Conservation (phyloP, 2,113 vertebrate genomes). For the Aspiorhynchus laticeps region DNA sequence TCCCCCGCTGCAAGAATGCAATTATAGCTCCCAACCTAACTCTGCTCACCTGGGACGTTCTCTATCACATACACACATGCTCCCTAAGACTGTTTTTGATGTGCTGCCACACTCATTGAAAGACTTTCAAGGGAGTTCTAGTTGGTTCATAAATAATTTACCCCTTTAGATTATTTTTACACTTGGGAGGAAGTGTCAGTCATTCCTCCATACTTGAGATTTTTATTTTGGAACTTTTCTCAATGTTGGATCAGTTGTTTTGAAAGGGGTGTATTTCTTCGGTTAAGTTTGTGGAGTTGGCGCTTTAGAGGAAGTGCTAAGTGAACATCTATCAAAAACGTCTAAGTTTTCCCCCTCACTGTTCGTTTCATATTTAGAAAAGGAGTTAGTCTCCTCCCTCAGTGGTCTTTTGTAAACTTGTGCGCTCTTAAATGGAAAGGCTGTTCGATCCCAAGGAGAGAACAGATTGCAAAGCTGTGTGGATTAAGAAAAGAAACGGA, state of each 20-base stretch:
- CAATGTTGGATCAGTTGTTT: conserved; percentile 7
- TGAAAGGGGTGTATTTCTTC: conserved; percentile 26
- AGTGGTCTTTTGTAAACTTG: conserved; percentile 49
- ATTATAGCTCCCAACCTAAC: conserved; percentile 86
- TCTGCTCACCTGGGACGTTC: conserved; percentile 73
- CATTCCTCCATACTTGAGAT: neutral
- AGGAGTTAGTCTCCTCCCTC: conserved; percentile 34
- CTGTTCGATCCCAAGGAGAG: conserved; percentile 48
- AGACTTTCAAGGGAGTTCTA: conserved; percentile 39
- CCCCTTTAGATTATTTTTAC: conserved; percentile 13
- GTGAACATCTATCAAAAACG: neutral
- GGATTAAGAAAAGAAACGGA: conserved; percentile 28
- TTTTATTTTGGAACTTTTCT: neutral
- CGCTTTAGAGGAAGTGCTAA: conserved; percentile 27
- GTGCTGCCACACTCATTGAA: conserved; percentile 24
- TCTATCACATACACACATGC: conserved; percentile 59
- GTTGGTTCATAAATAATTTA: conserved; percentile 47
- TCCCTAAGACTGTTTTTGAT: conserved; percentile 36
- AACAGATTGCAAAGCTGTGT: conserved; percentile 52
- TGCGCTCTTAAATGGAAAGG: conserved; percentile 47
- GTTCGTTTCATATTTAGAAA: conserved; percentile 22
- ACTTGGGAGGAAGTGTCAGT: conserved; percentile 22
- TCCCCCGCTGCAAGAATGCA: conserved; percentile 84
- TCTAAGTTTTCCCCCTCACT: neutral
- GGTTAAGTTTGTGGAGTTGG: neutral